phyloP scores from a whole-genome alignment of 2,888 invertebrate genomes.

The Caenorhabditis afra region DNA sequence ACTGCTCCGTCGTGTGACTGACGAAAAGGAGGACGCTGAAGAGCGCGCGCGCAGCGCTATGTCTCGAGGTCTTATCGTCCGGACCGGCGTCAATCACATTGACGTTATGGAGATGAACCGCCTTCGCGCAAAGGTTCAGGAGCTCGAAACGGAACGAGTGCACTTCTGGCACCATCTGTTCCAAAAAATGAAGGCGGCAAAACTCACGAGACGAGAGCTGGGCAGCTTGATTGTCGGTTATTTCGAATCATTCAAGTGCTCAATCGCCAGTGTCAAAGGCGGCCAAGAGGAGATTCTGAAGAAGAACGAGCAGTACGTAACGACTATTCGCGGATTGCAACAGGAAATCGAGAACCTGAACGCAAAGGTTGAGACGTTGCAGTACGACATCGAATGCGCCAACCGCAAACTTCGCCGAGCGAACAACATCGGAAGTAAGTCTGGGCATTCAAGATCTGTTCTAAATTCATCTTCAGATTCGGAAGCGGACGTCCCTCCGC shows the following conservation, averaged over 20 bases:
- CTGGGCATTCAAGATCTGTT: not conserved
- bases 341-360: conserved; percentile 22
- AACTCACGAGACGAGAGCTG: conserved; percentile 29
- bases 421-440: conserved; percentile 9
- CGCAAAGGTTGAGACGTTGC: conserved; percentile 23
- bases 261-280: conserved; percentile 21
- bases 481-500: conserved; percentile 12
- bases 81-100: conserved; percentile 20
- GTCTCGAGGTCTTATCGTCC: conserved; percentile 21
- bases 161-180: conserved; percentile 44
- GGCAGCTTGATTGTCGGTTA: conserved; percentile 29
- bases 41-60: conserved; percentile 23
- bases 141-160: conserved; percentile 33
- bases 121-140: conserved; percentile 12
- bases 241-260: conserved; percentile 43
- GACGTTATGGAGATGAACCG: conserved; percentile 37
- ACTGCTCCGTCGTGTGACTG: conserved; percentile 21
- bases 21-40: conserved; percentile 51
- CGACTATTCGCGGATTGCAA: conserved; percentile 28
- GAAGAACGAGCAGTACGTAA: conserved; percentile 33
- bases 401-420: conserved; percentile 18
- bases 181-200: conserved; percentile 15
- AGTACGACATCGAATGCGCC: conserved; percentile 21
- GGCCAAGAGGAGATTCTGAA: conserved; percentile 31
- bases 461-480: not conserved